Conservation (phyloP, 2,797 vertebrate genomes). For the Buceros bicornis region DNA sequence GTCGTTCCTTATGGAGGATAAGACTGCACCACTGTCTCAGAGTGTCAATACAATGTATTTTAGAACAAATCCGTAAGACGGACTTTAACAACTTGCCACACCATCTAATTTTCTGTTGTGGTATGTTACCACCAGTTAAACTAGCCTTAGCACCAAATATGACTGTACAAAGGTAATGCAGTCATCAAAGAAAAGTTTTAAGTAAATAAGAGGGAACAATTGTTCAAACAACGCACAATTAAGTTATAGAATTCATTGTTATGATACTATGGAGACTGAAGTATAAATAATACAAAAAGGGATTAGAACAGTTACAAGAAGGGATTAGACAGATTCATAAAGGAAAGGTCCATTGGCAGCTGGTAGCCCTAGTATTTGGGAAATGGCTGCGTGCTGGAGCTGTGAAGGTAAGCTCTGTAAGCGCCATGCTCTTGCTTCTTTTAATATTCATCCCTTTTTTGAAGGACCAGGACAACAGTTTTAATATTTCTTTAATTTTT, state of each 20-base stretch:
- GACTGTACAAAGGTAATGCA: background rate
- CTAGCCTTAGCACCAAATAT: background rate
- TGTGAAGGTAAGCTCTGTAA: background rate
- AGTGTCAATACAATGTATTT: background rate
- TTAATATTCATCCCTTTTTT: background rate
- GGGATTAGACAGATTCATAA: background rate
- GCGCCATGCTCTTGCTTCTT: background rate
- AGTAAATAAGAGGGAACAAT: background rate
- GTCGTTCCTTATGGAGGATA: background rate
- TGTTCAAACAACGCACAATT: background rate
- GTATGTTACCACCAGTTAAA: background rate
- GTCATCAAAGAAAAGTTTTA: background rate
- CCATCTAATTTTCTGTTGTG: background rate
- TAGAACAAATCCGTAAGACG: background rate
- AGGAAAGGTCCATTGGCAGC: fast-evolving
- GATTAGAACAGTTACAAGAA: background rate
- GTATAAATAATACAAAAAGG: background rate
- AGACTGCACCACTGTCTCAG: background rate
- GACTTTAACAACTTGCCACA: background rate
- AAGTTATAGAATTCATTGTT: background rate
- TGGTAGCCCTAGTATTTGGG: background rate
- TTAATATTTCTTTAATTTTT: background rate
- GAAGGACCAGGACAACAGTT: background rate
- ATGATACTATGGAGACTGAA: background rate
- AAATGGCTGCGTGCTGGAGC: background rate